These are phyloP conservation scores for Cataglyphis livida DNA, from an alignment of 2,888 invertebrate species.

Conservation along the genomic window DNA sequence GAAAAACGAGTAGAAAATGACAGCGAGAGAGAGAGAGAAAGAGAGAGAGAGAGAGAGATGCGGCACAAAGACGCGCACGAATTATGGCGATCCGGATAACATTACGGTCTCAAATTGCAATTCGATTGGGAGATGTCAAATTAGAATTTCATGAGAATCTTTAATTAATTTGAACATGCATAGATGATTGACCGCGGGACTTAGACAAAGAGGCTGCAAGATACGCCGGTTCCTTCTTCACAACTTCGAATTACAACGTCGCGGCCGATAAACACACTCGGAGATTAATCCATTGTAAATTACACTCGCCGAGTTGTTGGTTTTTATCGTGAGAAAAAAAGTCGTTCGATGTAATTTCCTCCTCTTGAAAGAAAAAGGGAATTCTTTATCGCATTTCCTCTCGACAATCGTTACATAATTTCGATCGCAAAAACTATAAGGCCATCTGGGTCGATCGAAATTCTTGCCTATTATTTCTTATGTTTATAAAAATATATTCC, in stretches of 20 bases:
- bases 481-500: background rate
- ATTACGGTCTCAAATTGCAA: conserved; percentile 15
- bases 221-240: conserved; percentile 27
- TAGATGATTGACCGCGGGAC: conserved; percentile 47
- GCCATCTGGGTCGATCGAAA: no score
- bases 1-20: conserved; percentile 4
- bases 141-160: conserved; percentile 72
- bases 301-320: conserved; percentile 9
- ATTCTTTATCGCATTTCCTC: background rate
- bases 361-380: background rate
- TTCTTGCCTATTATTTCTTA: background rate
- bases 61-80: background rate
- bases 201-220: conserved; percentile 61
- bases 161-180: conserved; percentile 71
- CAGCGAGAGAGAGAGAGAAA: background rate
- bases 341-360: background rate
- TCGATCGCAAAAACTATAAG: background rate
- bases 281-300: conserved; percentile 46
- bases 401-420: background rate
- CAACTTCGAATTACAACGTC: conserved; percentile 27
- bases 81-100: conserved; percentile 6
- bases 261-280: conserved; percentile 28
- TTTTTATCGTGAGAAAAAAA: conserved; percentile 30
- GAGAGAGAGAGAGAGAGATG: background rate
- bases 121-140: conserved; percentile 28